These are phyloP conservation scores for Volucella zonaria DNA, from an alignment of 2,888 invertebrate species.

Conservation along the genomic window DNA sequence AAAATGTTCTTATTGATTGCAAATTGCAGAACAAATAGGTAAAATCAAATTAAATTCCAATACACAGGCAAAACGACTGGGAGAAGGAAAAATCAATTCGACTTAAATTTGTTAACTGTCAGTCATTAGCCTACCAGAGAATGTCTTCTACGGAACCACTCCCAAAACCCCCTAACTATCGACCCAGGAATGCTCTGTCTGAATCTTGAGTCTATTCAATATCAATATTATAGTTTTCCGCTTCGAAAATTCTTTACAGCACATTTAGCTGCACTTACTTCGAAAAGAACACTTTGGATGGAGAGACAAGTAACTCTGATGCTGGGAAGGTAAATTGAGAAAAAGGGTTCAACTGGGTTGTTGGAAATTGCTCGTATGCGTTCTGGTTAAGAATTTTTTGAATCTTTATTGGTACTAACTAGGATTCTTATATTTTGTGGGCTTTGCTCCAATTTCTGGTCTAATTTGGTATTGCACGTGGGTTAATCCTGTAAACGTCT, in stretches of 20 bases:
- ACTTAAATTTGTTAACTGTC: conserved; percentile 15
- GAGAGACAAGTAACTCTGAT: not conserved
- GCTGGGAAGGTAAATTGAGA: no score
- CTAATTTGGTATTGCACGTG: no score
- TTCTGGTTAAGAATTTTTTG: no score
- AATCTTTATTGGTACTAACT: no score
- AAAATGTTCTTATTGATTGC: conserved; percentile 39
- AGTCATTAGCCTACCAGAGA: conserved; percentile 27
- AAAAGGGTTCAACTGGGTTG: no score
- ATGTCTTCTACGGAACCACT: not conserved
- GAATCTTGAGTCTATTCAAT: conserved; percentile 35
- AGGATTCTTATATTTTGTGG: no score
- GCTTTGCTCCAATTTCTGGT: no score
- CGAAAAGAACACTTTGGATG: conserved; percentile 26
- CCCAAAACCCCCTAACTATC: not conserved
- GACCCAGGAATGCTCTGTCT: not conserved
- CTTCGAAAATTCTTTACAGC: conserved; percentile 36
- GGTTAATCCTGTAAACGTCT: no score
- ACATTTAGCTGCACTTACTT: conserved; percentile 23
- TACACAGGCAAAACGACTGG: not conserved
- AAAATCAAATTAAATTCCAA: conserved; percentile 48
- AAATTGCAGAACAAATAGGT: conserved; percentile 47
- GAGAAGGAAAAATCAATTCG: conserved; percentile 18
- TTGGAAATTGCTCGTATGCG: no score
- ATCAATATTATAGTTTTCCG: conserved; percentile 53